Base-by-base conservation (phyloP, 2,797 vertebrate species). In the Alfaro cultratus region DNA sequence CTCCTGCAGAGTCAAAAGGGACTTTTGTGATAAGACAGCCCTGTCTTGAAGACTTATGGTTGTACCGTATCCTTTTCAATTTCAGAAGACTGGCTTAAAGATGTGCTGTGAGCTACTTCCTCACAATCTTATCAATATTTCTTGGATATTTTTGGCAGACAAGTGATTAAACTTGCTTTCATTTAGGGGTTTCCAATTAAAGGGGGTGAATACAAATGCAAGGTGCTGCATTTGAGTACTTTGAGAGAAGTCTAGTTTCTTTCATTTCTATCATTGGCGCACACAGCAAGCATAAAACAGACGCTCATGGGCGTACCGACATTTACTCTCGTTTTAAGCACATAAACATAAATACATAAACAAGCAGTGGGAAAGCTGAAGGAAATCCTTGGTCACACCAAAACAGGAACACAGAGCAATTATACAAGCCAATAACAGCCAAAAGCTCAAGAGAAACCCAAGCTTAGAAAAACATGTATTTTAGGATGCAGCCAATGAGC, bases 261-360 rank as follows among this genome's bases (percentile, higher is more conserved):
- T 26, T 29, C 29, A 80, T 60, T 31, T 68, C 73, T 43, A 78
- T 80, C 53, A 31, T 49, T 34, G 45, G 79, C 72, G n/a, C 47
- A 82, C 73, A 78, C 41, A 74, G 47, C 57, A 67, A 64, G 43
- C 46, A 64, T 26, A 74, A 72, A 53, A 46, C 36, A 29, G 45
- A 47, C 62, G 77, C 64, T 73, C 78, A 57, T 23, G 64, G 67
- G 43, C 60, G 68, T 31, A 45, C 72, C 62, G 62, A 82, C 53
- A 57, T 74, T 55, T 85, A 73, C 74, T 60, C 43, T 73, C 45
- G 46, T 29, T 70, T 83, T 46, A 64, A 53, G 76, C 68, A 76
- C 70, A 83, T 79, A 77, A 84, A 89, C 78, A 82, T 12, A 23
- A 36, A 88, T 74, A 72, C 78, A 85, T 86, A 86, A 90, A 89